Evolutionary conservation across 1,140 invertebrate species (phyloP).

Genomic region (Magallana angulata): DNA sequence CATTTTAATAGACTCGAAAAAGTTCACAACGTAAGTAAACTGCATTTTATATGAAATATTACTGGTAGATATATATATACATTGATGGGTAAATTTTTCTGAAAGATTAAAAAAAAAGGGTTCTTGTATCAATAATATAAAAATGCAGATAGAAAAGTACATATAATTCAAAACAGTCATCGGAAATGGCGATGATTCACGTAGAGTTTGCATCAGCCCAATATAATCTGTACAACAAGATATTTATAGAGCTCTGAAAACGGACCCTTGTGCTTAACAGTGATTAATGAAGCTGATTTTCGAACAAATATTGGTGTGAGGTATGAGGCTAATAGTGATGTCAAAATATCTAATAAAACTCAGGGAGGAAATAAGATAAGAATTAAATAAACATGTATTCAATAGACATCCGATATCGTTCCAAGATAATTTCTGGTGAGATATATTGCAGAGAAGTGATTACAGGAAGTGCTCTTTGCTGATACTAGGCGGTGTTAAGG

Average conservation of each 20-base stretch:
- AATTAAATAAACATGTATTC: slow-evolving; percentile 38
- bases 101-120: no score
- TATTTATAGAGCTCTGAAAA: not conserved
- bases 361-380: slow-evolving; percentile 17
- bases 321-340: not conserved
- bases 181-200: not conserved
- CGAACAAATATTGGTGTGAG: not conserved
- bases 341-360: slow-evolving; percentile 30
- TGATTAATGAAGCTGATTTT: slow-evolving; percentile 36
- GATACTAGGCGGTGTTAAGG: not conserved
- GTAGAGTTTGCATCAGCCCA: not conserved
- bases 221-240: not conserved
- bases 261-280: slow-evolving; percentile 26
- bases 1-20: no score
- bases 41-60: no score
- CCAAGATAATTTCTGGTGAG: slow-evolving; percentile 12
- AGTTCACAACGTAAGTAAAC: no score
- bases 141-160: not conserved
- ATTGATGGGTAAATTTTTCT: no score
- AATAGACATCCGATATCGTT: slow-evolving; percentile 16
- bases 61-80: no score
- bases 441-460: not conserved
- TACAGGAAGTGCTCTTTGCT: not conserved
- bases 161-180: not conserved
- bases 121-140: not conserved